Base-by-base conservation (phyloP, 2,113 vertebrate species). In the Mungos mungo region DNA sequence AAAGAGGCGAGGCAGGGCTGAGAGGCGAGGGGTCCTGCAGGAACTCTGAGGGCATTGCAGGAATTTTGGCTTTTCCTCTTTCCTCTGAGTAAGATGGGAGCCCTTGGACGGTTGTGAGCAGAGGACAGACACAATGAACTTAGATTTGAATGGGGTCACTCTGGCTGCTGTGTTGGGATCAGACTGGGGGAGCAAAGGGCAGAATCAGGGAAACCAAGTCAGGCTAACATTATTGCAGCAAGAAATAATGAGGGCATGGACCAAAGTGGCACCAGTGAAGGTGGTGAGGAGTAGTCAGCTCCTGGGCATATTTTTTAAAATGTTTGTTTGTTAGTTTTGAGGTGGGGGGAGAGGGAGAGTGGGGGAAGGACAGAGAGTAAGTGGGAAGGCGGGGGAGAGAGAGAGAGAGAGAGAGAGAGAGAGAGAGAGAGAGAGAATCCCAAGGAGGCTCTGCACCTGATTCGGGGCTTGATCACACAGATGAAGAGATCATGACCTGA, bases 11-110 rank as follows among this genome's bases (percentile, higher is more conserved):
- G 7, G 1, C 7, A 21, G 8, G 6, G 38, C n/a, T 21, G 35
- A 80, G 50, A 35, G 16, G 13, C 19, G 7, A 21, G 10, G 60
- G 41, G 33, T 21, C 50, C 31, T 0, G 12, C 8, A 35, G 66
- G 25, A 13, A 14, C 6, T 1, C 7, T 6, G 25, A 18, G 50
- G 50, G 2, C 41, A 33, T 2, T 5, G 15, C 2, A 15, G 21
- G 57, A 35, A 45, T 33, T 29, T 65, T 13, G 66, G n/a, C n/a
- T 96, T 50, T 5, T 79, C 29, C 16, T 79, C 72, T 92, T 69
- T 63, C 41, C 50, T 74, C 25, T 14, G 38, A 52, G 47, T 47
- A 72, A 89, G 57, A 29, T 41, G n/a, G n/a, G 21, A 71, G 16
- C 41, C 79, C 33, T 71, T 10, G 3, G 18, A 72, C 45, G 33